phyloP scores from a whole-genome alignment of 2,797 vertebrate species.

The Urocyon cinereoargenteus region DNA sequence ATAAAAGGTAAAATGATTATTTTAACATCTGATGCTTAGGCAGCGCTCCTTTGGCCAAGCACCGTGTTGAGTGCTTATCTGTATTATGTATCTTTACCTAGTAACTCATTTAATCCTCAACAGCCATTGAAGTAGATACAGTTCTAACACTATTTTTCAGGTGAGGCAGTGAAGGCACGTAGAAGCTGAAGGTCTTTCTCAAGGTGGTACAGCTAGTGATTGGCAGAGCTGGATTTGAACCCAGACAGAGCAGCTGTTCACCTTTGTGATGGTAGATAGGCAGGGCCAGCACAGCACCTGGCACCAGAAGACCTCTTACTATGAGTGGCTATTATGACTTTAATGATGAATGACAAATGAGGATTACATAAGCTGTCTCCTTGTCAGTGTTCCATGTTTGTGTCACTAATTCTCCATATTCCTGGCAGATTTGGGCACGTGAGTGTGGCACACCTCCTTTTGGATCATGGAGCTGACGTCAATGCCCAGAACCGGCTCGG shows the following conservation, averaged over 20 bases:
- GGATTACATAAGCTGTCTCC: not conserved
- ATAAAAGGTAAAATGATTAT: not conserved
- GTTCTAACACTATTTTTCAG: not conserved
- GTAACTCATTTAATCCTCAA: not conserved
- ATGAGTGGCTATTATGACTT: not conserved
- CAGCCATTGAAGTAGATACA: not conserved
- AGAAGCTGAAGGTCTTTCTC: not conserved
- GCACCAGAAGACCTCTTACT: not conserved
- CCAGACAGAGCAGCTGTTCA: not conserved
- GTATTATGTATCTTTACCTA: not conserved
- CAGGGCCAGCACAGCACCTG: not conserved
- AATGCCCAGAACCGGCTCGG: conserved; percentile 96
- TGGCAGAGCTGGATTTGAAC: not conserved
- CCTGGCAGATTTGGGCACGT: conserved; percentile 93
- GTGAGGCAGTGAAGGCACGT: not conserved
- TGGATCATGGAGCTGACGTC: conserved; percentile 97
- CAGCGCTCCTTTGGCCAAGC: not conserved
- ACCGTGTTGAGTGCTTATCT: not conserved
- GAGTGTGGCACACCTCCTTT: conserved; percentile 93
- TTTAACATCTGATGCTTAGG: not conserved
- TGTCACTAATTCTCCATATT: conserved; percentile 26
- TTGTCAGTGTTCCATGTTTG: not conserved
- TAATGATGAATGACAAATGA: not conserved
- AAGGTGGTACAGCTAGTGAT: not conserved
- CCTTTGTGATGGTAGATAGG: not conserved